Base-by-base conservation (phyloP, 92 coral and sea anemone species). In the Epizoanthus stellaris region DNA sequence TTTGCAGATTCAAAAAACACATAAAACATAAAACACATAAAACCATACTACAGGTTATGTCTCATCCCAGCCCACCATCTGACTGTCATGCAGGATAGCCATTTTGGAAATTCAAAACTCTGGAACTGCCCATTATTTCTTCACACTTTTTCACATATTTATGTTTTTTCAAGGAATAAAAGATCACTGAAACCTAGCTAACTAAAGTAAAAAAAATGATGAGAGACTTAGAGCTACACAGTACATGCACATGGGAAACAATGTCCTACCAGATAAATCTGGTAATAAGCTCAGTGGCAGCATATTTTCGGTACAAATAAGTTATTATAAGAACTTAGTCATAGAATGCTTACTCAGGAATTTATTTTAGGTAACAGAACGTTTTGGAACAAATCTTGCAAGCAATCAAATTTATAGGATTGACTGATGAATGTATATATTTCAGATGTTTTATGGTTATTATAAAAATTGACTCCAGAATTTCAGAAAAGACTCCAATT, bases 1-100 rank as follows among this genome's bases (percentile, higher is more conserved):
- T 20, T 63, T 63, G 38, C 68, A 20, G 68, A 63, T 63, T 21
- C 68, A 63, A 63, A 63, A 63, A 63, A 63, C 68, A 63, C 68
- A 63, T 63, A 63, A 63, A 63, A 63, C 68, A 63, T 63, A 63
- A 63, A 63, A 63, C 68, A 63, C 68, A 63, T 63, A n/a, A 63
- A 63, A 63, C 68, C 68, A 63, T 62, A 62, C 67, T 63, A 63
- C 68, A 63, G 38, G 68, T 63, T 63, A 63, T n/a, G 68, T 63
- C 39, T 63, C 34, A 63, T 63, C 34, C 34, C 68, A 63, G 68
- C 68, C 68, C 38, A 63, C 68, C 68, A 63, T 63, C 68, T 63
- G 38, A 63, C 65, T 60, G 65, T 60, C 65, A 60, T 60, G 65
- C 65, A 60, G 65, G 65, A 17, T 63, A 63, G 68, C 68, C 68